Base-by-base conservation (phyloP, 37 sponge, comb jelly and placozoan species). In the Axinella damicornis region DNA sequence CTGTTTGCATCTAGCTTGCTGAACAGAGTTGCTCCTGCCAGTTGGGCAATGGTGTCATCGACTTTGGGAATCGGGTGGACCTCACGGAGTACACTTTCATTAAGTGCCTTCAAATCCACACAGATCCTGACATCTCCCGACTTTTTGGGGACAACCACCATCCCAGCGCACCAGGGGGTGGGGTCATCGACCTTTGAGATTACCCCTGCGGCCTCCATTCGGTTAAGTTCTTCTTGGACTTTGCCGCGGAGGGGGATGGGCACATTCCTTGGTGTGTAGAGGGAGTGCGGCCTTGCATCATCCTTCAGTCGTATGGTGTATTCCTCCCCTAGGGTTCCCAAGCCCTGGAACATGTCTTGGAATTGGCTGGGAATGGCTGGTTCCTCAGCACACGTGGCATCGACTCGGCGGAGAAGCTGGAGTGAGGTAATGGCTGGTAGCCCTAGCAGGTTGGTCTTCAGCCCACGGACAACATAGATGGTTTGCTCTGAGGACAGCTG, bases 351-450 rank as follows among this genome's bases (percentile, higher is more conserved):
- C 30, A 52, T 5, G 17, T 16, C 27, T 61, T 5, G 15, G 59
- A 78, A 35, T 9, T 9, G 46, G 4, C 9, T 14, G 16, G 0
- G 11, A 33, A 64, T 76, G 59, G 1, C 13, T 35, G 34, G 38
- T 15, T 2, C 71, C 2, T n/a, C 36, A 19, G 19, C 32, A 12
- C 22, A 31, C 27, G 56, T 66, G 20, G 75, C 28, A 40, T 75
- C 70, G 19, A 82, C 33, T 68, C 83, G 65, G 15, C 28, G 13
- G 20, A 72, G 53, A 19, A 89, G 73, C 2, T 83, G 33, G 24
- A 89, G 79, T 16, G 79, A 33, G 17, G 73, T 83, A 19, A 89
- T 83, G 11, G 90, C 84, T 28, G 79, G 73, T 38, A 83, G 76
- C 21, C 89, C 76, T 24, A 88, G 71, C n/a, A 82, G 53, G 70